phyloP scores from a whole-genome alignment of 2,888 invertebrate genomes.

The Plusia festucae region DNA sequence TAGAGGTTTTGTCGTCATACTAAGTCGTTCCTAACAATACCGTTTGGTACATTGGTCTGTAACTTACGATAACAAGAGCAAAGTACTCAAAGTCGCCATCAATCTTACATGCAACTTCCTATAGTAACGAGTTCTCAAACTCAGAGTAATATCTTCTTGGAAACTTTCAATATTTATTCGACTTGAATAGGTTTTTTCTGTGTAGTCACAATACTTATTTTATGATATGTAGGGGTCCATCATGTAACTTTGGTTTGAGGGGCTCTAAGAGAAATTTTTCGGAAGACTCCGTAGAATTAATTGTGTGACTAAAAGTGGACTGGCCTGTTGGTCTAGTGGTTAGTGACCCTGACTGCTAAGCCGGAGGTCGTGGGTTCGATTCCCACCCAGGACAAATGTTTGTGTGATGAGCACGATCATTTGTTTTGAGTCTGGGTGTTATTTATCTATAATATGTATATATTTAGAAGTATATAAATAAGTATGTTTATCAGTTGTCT shows the following conservation, averaged over 20 bases:
- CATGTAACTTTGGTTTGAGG: slow-evolving; percentile 40
- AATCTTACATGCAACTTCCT: slow-evolving; percentile 10
- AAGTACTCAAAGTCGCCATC: slow-evolving; percentile 13
- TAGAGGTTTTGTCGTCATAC: neutral
- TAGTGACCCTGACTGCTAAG: too few relatives aligned
- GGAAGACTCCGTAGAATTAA: neutral
- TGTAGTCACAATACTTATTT: slow-evolving; percentile 19
- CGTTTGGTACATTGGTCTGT: slow-evolving; percentile 22
- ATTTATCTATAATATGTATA: too few relatives aligned
- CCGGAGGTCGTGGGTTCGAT: too few relatives aligned
- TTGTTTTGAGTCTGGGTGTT: too few relatives aligned
- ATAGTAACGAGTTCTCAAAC: slow-evolving; percentile 14
- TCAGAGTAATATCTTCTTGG: slow-evolving; percentile 21
- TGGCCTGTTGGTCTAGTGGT: too few relatives aligned
- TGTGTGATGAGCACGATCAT: too few relatives aligned
- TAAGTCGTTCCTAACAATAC: neutral
- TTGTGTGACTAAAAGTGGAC: too few relatives aligned
- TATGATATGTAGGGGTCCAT: slow-evolving; percentile 31
- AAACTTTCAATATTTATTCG: slow-evolving; percentile 39
- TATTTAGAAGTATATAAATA: too few relatives aligned
- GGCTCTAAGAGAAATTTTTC: neutral
- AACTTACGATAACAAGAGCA: slow-evolving; percentile 14
- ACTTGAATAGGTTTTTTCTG: slow-evolving; percentile 21
- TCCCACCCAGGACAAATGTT: too few relatives aligned
- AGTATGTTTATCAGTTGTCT: too few relatives aligned